A percentile compares a stretch with the other conserved stretches of the same genome.
Evolutionary conservation across 64 coral and sea anemone species (phyloP).

Genomic region (Porites australiensis): DNA sequence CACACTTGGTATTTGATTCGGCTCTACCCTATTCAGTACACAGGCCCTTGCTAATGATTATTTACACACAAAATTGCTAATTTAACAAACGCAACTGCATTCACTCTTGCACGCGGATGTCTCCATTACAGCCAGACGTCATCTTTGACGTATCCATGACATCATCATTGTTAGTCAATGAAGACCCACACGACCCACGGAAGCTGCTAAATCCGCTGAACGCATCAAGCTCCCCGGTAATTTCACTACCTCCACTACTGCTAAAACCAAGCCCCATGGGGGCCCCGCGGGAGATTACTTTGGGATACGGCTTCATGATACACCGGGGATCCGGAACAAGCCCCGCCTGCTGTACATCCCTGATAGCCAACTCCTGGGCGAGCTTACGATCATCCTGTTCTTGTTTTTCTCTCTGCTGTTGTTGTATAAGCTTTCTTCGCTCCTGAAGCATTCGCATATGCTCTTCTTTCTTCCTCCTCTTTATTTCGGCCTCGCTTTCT

Average conservation of each 20-base stretch:
- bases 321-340: constrained; percentile 8
- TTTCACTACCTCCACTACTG: constrained; percentile 18
- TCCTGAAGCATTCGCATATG: constrained; percentile 50
- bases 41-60: not conserved
- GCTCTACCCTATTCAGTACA: not conserved
- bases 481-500: constrained; percentile 54
- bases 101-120: constrained; percentile 40
- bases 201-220: constrained; percentile 59
- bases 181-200: constrained; percentile 36
- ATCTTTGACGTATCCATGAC: constrained; percentile 53
- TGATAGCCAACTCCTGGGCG: constrained; percentile 55
- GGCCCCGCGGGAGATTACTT: constrained; percentile 38
- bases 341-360: constrained; percentile 52
- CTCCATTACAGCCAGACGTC: constrained; percentile 56
- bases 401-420: constrained; percentile 64
- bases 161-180: constrained; percentile 39
- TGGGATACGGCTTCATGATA: constrained; percentile 35
- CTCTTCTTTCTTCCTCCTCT: constrained; percentile 38
- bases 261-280: constrained; percentile 43
- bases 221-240: constrained; percentile 14
- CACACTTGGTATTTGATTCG: not conserved
- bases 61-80: not conserved
- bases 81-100: not conserved
- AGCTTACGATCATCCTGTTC: constrained; percentile 54
- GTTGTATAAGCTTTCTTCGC: constrained; percentile 46